Percentiles rank a stretch among this genome's conserved stretches.
These are phyloP conservation scores for Pyrrhosoma nymphula DNA, from an alignment of 2,888 invertebrate genomes.

Conservation along the genomic window DNA sequence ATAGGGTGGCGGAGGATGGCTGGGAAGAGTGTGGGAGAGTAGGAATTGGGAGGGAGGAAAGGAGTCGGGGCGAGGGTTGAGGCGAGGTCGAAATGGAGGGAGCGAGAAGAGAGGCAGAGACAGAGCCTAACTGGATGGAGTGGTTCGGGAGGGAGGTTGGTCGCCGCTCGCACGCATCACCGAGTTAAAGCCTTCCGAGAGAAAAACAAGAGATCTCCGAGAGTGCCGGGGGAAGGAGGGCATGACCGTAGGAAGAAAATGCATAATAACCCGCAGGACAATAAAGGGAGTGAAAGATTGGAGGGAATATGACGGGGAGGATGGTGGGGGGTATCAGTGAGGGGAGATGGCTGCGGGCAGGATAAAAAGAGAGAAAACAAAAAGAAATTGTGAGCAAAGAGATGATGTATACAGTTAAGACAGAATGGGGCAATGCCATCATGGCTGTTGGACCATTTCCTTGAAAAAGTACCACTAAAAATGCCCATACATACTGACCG, in stretches of 20 bases:
- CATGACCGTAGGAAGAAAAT: conserved; percentile 18
- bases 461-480: background rate
- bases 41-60: background rate
- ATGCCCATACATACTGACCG: background rate
- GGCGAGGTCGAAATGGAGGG: background rate
- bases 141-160: background rate
- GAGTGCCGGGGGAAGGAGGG: background rate
- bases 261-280: conserved; percentile 57
- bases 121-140: background rate
- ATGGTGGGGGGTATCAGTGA: background rate
- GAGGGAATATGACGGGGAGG: background rate
- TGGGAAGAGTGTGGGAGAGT: background rate
- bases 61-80: too few species aligned
- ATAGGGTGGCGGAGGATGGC: background rate
- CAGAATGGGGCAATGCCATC: background rate
- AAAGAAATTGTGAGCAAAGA: background rate
- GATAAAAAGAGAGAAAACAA: background rate
- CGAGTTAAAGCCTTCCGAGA: conserved; percentile 38
- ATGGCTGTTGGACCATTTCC: background rate
- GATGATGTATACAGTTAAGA: conserved; percentile 4
- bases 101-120: background rate
- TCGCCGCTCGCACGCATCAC: conserved; percentile 48
- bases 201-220: conserved; percentile 53
- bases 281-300: conserved; percentile 42
- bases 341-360: background rate